phyloP scores from a whole-genome alignment of 23 tunicate species.

The Pegea sp. region DNA sequence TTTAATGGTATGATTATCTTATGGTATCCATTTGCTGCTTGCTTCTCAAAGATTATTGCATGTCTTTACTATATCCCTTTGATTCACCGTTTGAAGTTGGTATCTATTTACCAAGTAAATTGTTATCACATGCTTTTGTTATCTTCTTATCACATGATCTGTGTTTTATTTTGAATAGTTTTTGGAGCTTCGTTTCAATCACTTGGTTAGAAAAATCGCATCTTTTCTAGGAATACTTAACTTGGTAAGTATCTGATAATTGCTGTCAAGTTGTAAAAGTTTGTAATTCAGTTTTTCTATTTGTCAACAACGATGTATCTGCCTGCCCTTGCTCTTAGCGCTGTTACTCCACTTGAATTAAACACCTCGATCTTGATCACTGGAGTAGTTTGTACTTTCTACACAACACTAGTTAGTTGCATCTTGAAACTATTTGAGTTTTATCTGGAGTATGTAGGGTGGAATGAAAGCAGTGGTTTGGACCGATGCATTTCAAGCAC shows the following conservation, averaged over 20 bases:
- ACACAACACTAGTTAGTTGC: slow-evolving; percentile 28
- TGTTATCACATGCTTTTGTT: not conserved
- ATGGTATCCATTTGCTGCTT: slow-evolving; percentile 7
- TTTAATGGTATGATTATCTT: slow-evolving; percentile 12
- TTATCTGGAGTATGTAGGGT: slow-evolving; percentile 6
- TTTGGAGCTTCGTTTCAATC: slow-evolving; percentile 22
- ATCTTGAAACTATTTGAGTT: not conserved
- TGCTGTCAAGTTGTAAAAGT: not conserved
- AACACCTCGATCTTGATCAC: slow-evolving; percentile 4
- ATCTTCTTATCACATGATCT: too few relatives aligned
- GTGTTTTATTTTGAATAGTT: too few relatives aligned
- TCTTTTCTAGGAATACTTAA: not conserved
- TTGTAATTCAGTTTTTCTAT: slow-evolving; percentile 12
- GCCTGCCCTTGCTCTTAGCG: slow-evolving; percentile 39
- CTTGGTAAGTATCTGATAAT: slow-evolving; percentile 2
- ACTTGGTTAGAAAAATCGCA: slow-evolving; percentile 3
- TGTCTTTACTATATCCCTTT: slow-evolving; percentile 32
- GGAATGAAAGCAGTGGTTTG: slow-evolving; percentile 37
- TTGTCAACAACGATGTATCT: slow-evolving; percentile 22
- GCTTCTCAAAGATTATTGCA: slow-evolving; percentile 15
- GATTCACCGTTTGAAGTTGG: slow-evolving; percentile 14
- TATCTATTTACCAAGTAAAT: slow-evolving; percentile 27
- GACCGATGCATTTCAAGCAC: slow-evolving; percentile 19
- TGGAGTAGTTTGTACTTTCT: slow-evolving; percentile 16
- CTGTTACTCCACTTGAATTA: slow-evolving; percentile 34